A percentile compares a stretch with the other conserved stretches of the same genome.
Conservation (phyloP, 2,113 vertebrate genomes). For the Poeciliopsis retropinna region DNA sequence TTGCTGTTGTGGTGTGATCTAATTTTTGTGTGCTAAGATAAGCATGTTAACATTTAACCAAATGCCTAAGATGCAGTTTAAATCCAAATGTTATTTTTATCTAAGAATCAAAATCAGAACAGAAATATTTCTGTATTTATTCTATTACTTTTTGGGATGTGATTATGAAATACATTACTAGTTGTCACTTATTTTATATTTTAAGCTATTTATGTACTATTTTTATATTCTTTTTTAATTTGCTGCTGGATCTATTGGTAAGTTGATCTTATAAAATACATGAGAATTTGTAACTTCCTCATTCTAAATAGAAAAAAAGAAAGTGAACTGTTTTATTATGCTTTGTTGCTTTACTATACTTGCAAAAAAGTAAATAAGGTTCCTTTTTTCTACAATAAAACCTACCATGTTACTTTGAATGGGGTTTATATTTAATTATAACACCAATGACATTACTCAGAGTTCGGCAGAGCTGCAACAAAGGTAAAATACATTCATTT, state of each 20-base stretch:
- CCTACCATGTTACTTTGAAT: neutral
- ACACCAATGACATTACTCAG: conserved; percentile 35
- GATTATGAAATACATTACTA: neutral
- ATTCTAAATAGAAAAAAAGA: neutral
- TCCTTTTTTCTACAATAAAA: neutral
- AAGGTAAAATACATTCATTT: conserved; percentile 84
- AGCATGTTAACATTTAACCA: neutral
- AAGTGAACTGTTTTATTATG: neutral
- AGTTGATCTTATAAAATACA: neutral
- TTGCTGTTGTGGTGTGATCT: conserved; percentile 39
- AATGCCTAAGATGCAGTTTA: neutral
- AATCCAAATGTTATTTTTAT: neutral
- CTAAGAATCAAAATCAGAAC: neutral
- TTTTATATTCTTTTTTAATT: neutral
- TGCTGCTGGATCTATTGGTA: neutral
- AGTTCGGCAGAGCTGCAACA: conserved; percentile 45
- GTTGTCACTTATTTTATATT: no score
- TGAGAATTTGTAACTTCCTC: neutral
- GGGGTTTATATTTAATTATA: neutral
- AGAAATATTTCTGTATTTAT: neutral
- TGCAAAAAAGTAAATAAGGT: neutral
- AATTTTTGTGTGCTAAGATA: conserved; percentile 21
- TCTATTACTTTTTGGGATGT: neutral
- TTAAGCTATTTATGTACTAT: neutral
- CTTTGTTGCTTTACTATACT: neutral